These are phyloP conservation scores for Vanessa atalanta DNA, from an alignment of 1,140 invertebrate genomes.

Conservation along the genomic window DNA sequence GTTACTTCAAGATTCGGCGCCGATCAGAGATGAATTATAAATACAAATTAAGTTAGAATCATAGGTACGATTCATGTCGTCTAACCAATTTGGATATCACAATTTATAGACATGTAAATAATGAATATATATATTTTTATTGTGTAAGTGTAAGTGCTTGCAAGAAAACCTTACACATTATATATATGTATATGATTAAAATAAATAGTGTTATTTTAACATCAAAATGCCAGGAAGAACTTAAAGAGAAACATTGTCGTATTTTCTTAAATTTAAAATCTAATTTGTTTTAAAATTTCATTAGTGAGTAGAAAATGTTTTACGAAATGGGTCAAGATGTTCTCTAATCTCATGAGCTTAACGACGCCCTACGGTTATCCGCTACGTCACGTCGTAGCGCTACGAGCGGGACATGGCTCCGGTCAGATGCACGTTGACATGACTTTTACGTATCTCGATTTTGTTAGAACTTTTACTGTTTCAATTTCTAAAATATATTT, in stretches of 20 bases:
- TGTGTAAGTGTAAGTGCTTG: too few species aligned
- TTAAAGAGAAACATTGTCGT: not conserved
- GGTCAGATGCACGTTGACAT: conserved; percentile 22
- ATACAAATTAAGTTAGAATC: too few species aligned
- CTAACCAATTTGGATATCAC: too few species aligned
- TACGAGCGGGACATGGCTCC: conserved; percentile 16
- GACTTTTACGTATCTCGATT: conserved; percentile 13
- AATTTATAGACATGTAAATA: too few species aligned
- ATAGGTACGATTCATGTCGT: too few species aligned
- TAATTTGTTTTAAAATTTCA: conserved; percentile 5
- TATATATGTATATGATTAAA: not conserved
- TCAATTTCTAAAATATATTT: not conserved
- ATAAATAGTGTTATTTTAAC: not conserved
- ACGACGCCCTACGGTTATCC: conserved; percentile 38
- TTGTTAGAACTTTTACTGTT: not conserved
- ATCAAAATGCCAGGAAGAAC: not conserved
- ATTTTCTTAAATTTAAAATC: conserved; percentile 12
- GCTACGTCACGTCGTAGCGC: conserved; percentile 35
- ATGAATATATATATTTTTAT: too few species aligned
- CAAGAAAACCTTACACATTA: too few species aligned
- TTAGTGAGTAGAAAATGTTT: conserved; percentile 1
- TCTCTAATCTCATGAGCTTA: conserved; percentile 40
- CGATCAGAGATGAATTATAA: too few species aligned
- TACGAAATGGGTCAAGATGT: conserved; percentile 39
- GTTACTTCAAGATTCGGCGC: too few species aligned